These are phyloP conservation scores for Limnephilus marmoratus DNA, from an alignment of 2,888 invertebrate species.

Conservation along the genomic window DNA sequence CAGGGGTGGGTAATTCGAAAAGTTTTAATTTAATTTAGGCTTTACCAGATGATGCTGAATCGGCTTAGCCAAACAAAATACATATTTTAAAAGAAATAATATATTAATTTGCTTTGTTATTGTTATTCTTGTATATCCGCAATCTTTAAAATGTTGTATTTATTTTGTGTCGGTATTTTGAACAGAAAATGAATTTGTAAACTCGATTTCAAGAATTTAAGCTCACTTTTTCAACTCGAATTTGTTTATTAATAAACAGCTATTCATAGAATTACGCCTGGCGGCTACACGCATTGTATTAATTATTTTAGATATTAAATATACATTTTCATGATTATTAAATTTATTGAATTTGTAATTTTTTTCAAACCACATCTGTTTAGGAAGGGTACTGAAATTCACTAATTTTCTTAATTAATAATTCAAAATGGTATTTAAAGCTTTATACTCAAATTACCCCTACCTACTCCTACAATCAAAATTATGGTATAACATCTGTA, in stretches of 20 bases:
- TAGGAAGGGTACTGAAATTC: too few species aligned
- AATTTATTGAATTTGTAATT: too few species aligned
- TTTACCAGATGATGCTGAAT: not conserved
- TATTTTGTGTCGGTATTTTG: not conserved
- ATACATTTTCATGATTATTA: too few species aligned
- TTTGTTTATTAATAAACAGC: not conserved
- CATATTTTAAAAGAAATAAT: not conserved
- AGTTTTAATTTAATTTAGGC: not conserved
- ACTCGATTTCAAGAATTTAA: not conserved
- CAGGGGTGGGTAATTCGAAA: conserved; percentile 2
- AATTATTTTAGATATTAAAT: too few species aligned
- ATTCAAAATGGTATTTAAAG: not conserved
- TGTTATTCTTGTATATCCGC: not conserved
- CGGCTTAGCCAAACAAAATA: not conserved
- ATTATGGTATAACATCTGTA: too few species aligned
- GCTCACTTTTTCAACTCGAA: not conserved
- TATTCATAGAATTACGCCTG: too few species aligned
- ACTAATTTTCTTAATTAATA: too few species aligned
- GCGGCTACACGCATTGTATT: too few species aligned
- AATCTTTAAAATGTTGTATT: not conserved
- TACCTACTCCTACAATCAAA: not conserved
- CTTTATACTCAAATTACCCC: not conserved
- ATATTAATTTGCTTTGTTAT: not conserved
- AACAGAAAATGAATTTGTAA: not conserved
- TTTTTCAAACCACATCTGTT: too few species aligned